Percentiles rank a stretch among this genome's conserved stretches.
Evolutionary conservation across 2,113 vertebrate species (phyloP).

Genomic region (Hippocampus comes): DNA sequence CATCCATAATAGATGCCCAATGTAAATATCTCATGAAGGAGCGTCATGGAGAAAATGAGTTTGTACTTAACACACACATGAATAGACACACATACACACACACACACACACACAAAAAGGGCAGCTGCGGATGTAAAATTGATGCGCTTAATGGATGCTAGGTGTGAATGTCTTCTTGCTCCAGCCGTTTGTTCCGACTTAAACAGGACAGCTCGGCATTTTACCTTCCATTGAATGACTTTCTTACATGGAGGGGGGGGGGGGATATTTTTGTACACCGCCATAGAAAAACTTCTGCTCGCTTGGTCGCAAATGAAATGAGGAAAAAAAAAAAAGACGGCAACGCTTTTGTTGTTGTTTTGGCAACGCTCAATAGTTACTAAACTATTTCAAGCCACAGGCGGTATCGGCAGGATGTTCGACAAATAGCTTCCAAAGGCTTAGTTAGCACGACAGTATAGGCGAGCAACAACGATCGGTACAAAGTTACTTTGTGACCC

Average conservation of each 20-base stretch:
- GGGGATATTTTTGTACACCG: neutral
- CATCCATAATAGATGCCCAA: slow-evolving; percentile 69
- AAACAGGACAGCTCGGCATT: neutral
- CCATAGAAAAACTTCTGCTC: neutral
- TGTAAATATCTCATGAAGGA: slow-evolving; percentile 74
- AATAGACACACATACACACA: neutral
- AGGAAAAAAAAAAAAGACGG: neutral
- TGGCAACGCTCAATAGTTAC: neutral
- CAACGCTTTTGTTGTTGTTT: neutral
- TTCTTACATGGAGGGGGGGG: neutral
- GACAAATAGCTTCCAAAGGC: neutral
- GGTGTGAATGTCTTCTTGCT: slow-evolving; percentile 39
- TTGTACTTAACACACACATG: slow-evolving; percentile 25
- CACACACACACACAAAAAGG: slow-evolving; percentile 20
- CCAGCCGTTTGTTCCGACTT: slow-evolving; percentile 21
- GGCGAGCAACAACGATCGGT: neutral
- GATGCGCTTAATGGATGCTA: slow-evolving; percentile 59
- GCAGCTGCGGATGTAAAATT: slow-evolving; percentile 56
- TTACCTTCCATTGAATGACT: neutral
- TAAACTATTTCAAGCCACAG: neutral
- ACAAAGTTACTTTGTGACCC: neutral
- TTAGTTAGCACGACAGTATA: neutral
- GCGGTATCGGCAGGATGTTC: neutral
- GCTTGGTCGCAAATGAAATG: neutral
- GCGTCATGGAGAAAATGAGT: slow-evolving; percentile 73